Conservation (phyloP, 1,140 invertebrate species). For the Habropoda laboriosa region DNA sequence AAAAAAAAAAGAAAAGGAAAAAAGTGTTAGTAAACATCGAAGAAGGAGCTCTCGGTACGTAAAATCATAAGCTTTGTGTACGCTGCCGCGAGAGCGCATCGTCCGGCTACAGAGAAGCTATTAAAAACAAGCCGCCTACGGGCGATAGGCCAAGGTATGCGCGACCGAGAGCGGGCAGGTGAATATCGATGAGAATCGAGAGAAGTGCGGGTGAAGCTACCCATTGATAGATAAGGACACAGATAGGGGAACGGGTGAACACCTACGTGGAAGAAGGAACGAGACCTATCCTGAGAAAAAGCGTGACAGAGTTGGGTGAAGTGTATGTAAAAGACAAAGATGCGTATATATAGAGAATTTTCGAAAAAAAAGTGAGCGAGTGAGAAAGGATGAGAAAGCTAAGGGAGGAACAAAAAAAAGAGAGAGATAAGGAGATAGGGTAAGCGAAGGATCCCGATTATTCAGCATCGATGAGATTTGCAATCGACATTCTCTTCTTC, state of each 20-base stretch:
- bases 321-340: not conserved
- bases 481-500: constrained; percentile 73
- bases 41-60: constrained; percentile 15
- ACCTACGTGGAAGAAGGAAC: not conserved
- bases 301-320: not conserved
- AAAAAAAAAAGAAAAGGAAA: too few relatives aligned
- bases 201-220: constrained; percentile 2
- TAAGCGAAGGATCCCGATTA: constrained; percentile 68
- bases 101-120: not conserved
- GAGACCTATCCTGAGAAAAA: not conserved
- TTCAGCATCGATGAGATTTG: constrained; percentile 70
- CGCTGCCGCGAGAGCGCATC: not conserved
- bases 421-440: constrained; percentile 43
- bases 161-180: constrained; percentile 49
- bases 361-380: not conserved
- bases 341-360: not conserved
- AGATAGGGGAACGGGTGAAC: not conserved
- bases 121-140: constrained; percentile 60
- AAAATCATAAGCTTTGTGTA: constrained; percentile 44
- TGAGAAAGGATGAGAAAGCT: not conserved
- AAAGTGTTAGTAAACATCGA: constrained; percentile 2
- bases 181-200: constrained; percentile 51
- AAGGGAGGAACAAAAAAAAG: not conserved
- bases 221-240: constrained; percentile 15
- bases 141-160: constrained; percentile 57